Base-by-base conservation (phyloP, 2,888 invertebrate species). In the Clanis bilineata region DNA sequence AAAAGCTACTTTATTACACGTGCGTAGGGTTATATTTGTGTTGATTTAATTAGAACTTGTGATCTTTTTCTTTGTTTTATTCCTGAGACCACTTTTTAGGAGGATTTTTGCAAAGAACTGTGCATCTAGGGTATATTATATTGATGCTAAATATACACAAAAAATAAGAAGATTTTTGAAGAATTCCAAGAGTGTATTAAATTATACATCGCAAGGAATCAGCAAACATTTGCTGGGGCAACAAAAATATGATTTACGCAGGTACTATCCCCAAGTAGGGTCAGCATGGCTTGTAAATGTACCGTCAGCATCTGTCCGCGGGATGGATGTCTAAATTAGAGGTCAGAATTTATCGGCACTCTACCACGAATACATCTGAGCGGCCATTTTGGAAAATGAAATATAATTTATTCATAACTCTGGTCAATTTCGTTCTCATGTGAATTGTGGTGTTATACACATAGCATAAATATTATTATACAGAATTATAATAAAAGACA, bases 251-350 rank as follows among this genome's bases (percentile, higher is more conserved):
- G 68, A 70, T 70, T 68, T 72, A 72, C 65, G 66, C 54, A 58
- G 56, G 61, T 60, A 58, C 57, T 39, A 59, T 54, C 64, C 61
- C 62, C 59, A 54, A 59, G 57, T 58, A 71, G 69, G 67, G 67
- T 66, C 66, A 63, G 65, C 67, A 66, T 63, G 67, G 69, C 69
- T 68, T 68, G 70, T 69, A 70, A 65, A 71, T 64, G 65, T 65
- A 66, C 63, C 67, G 65, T 71, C 71, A 71, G 70, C 65, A 60
- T 63, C 69, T 65, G 73, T 65, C 65, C 63, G 47, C 45, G 38
- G 23, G 57, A 63, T 62, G 56, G 65, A 70, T 64, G 62, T 69
- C 68, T 62, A 64, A 67, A 66, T 69, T 68, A 67, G 64, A 67
- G 66, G 66, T 62, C 64, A 45, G 59, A 67, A 72, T 70, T 68